Conservation (phyloP, 2,113 vertebrate genomes). For the Carassius auratus region DNA sequence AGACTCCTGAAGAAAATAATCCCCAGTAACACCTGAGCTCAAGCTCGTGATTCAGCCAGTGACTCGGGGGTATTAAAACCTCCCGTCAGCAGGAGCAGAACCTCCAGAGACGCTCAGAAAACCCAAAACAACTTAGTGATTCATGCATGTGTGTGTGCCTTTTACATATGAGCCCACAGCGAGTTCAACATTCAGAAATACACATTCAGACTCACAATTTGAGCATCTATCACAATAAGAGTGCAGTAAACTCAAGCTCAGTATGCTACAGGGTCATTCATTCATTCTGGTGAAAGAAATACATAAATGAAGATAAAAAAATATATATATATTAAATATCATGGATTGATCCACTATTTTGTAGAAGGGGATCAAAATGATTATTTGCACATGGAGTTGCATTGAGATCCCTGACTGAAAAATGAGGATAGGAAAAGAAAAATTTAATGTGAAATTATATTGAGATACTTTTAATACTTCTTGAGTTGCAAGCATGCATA, state of each 20-base stretch:
- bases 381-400: too few species aligned
- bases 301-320: too few species aligned
- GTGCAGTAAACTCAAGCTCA: neutral
- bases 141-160: neutral
- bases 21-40: conserved; percentile 1
- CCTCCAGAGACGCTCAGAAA: neutral
- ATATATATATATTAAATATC: too few species aligned
- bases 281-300: too few species aligned
- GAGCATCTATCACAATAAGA: neutral
- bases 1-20: conserved; percentile 16
- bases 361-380: too few species aligned
- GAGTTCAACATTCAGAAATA: neutral
- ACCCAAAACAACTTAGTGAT: conserved; percentile 9
- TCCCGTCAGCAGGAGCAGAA: neutral
- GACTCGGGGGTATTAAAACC: neutral
- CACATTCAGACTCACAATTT: neutral
- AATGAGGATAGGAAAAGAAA: too few species aligned
- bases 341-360: too few species aligned
- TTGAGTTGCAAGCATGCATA: too few species aligned
- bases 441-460: too few species aligned
- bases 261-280: too few species aligned
- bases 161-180: neutral
- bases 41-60: neutral
- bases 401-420: too few species aligned
- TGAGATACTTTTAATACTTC: too few species aligned